Conservation (phyloP, 2,797 vertebrate species). For the Callimico goeldii region DNA sequence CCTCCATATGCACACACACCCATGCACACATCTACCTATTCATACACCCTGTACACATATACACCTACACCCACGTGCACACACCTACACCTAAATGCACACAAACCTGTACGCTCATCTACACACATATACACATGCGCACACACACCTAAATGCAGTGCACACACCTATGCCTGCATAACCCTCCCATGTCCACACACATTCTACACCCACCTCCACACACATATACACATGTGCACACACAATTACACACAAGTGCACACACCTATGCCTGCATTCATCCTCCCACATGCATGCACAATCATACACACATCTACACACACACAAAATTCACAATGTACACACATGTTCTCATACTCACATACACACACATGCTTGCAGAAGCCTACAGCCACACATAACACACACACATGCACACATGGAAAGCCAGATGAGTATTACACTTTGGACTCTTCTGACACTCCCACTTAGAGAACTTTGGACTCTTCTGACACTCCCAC, state of each 20-base stretch:
- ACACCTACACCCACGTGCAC: not conserved
- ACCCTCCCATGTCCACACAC: no score
- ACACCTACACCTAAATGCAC: not conserved
- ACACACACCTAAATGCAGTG: not conserved
- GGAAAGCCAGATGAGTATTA: accelerated
- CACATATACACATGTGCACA: not conserved
- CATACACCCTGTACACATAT: not conserved
- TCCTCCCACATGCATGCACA: not conserved
- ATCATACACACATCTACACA: no score
- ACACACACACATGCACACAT: not conserved
- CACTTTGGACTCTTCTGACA: no score
- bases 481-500: no score
- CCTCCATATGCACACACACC: not conserved
- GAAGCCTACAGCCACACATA: no score
- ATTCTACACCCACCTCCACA: not conserved
- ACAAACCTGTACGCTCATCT: not conserved
- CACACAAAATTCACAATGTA: not conserved
- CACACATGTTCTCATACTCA: not conserved
- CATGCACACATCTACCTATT: not conserved
- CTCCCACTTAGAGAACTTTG: not conserved
- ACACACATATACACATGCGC: no score
- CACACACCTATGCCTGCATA: not conserved
- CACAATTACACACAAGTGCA: no score
- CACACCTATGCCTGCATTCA: not conserved
- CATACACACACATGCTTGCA: not conserved